Evolutionary conservation across 2,113 vertebrate species (phyloP).

Genomic region (Dryoscopus gambensis): DNA sequence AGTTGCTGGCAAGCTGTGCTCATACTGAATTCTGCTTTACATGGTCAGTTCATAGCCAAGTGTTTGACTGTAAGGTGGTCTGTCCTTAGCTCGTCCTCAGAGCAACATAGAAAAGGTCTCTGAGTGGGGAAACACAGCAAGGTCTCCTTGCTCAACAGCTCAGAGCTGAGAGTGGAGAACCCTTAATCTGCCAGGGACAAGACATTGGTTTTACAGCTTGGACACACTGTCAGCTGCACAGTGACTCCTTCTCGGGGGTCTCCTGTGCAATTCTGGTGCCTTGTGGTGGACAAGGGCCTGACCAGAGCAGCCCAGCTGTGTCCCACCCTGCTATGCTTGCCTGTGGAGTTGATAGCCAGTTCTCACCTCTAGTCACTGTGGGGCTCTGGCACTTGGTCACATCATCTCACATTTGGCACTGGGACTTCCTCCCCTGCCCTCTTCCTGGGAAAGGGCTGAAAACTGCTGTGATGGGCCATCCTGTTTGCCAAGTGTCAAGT

Average conservation of each 20-base stretch:
- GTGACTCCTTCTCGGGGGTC: rapidly evolving
- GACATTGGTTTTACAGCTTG: neutral
- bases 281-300: neutral
- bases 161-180: neutral
- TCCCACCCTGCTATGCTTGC: neutral
- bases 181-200: neutral
- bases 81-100: neutral
- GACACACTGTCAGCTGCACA: neutral
- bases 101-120: neutral
- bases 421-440: neutral
- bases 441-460: neutral
- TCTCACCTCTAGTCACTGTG: neutral
- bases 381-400: neutral
- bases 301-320: neutral
- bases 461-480: neutral
- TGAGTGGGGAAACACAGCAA: neutral
- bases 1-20: neutral
- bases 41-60: neutral
- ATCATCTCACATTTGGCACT: neutral
- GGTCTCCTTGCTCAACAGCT: neutral
- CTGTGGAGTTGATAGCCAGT: neutral
- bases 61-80: neutral
- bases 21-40: neutral
- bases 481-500: neutral
- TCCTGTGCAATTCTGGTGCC: neutral